Base-by-base conservation (phyloP, 2,888 invertebrate species). In the Nemotelus pantherinus region DNA sequence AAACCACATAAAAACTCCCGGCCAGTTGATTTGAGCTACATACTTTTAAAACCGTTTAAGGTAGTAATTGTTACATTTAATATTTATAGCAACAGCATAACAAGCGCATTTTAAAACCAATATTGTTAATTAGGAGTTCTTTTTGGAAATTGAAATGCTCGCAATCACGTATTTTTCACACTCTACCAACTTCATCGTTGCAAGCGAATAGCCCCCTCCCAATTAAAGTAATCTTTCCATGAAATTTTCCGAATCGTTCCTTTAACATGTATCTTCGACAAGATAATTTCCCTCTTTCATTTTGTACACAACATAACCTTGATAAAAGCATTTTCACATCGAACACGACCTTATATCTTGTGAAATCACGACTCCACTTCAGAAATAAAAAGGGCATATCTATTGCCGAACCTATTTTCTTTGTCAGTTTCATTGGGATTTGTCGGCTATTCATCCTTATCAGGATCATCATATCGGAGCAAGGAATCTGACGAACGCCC, bases 361-460 rank as follows among this genome's bases (percentile, higher is more conserved):
- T 63, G 48, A 43, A 74, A 74, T 74, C 60, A 60, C 74, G 60
- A 60, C 74, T 74, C 74, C 72, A 58, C 57, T 58, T 41, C 60
- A 60, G 60, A 74, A 74, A 74, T 74, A 74, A 74, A 74, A 48
- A 74, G 74, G 25, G 43, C 74, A 74, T 74, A 74, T 74, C 74
- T 74, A 74, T 74, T 47, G 60, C 57, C 10, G 63, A 60, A 60
- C 60, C 74, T 60, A 74, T 74, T 74, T 70, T 63, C 48, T 74
- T 60, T 48, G 74, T 60, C 74, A 47, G 74, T 63, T 74, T 74
- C 74, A 60, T 60, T 63, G 60, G 74, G 74, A 74, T 74, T 60
- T 63, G 74, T 74, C 74, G 74, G 48, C 74, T 63, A 74, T 74
- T 74, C 74, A 74, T 48, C 60, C 74, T 74, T 74, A 74, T 74